Percentiles rank a stretch among this genome's conserved stretches.
These are phyloP conservation scores for Acipenser transmontanus DNA, from an alignment of 2,797 vertebrate genomes.

Conservation along the genomic window DNA sequence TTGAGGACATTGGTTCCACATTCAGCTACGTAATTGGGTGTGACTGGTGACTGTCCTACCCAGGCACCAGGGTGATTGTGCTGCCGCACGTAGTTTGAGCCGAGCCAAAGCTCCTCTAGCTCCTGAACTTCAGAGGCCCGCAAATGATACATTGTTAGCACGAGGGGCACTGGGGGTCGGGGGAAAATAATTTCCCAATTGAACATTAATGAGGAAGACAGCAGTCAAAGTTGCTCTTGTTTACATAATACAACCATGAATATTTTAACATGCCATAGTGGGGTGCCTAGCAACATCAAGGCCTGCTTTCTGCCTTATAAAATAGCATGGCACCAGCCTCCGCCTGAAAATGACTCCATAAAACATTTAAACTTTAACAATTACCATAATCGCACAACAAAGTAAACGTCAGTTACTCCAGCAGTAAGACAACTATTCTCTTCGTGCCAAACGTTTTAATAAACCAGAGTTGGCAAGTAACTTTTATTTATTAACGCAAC, in stretches of 20 bases:
- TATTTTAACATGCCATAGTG: slow-evolving; percentile 6
- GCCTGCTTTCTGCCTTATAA: background rate
- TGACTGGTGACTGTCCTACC: slow-evolving; percentile 52
- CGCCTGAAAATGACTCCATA: background rate
- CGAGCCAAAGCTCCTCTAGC: slow-evolving; percentile 29
- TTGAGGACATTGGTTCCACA: slow-evolving; percentile 42
- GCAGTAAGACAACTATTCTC: too few species aligned
- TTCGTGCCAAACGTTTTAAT: too few species aligned
- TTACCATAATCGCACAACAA: too few species aligned
- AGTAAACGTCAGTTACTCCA: too few species aligned
- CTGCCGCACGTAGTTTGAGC: slow-evolving; percentile 46
- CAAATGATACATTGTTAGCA: slow-evolving; percentile 41
- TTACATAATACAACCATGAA: slow-evolving; percentile 29
- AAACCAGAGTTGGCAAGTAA: too few species aligned
- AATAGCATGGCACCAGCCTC: background rate
- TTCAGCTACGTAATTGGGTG: slow-evolving; percentile 62
- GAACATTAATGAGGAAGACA: slow-evolving; percentile 58
- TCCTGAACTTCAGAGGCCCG: slow-evolving; percentile 41
- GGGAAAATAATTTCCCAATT: slow-evolving; percentile 42
- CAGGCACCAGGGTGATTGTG: slow-evolving; percentile 41
- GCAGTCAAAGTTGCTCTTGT: slow-evolving; percentile 25
- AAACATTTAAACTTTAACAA: background rate
- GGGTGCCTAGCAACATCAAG: background rate
- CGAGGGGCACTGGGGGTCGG: slow-evolving; percentile 45
- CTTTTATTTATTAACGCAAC: too few species aligned